A percentile compares a stretch with the other conserved stretches of the same genome.
Evolutionary conservation across 2,888 invertebrate genomes (phyloP).

Genomic region (Pheosia gnoma): DNA sequence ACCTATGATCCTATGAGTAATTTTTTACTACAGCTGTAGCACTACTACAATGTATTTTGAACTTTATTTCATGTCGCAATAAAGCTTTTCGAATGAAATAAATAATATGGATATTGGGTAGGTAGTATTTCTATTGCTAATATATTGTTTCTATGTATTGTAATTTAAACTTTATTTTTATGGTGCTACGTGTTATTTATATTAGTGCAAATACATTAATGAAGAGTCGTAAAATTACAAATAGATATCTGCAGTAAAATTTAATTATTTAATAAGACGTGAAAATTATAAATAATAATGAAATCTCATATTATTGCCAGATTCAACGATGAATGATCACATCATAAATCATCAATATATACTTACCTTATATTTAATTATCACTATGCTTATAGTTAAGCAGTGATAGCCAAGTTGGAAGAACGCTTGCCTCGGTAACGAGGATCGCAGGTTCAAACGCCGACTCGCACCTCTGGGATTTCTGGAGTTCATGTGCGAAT

Average conservation of each 20-base stretch:
- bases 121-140: conserved; percentile 5
- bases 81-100: not conserved
- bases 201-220: not conserved
- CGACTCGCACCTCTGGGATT: no score
- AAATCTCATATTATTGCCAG: no score
- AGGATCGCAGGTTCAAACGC: no score
- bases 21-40: conserved; percentile 4
- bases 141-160: not conserved
- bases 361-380: no score
- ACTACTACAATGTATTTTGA: conserved; percentile 1
- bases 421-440: no score
- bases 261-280: not conserved
- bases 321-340: no score
- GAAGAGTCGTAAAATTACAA: conserved; percentile 8
- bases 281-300: no score
- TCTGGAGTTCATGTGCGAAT: no score
- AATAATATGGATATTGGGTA: not conserved
- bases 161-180: conserved; percentile 1
- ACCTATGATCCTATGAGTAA: conserved; percentile 46
- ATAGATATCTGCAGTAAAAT: not conserved
- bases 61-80: not conserved
- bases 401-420: no score
- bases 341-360: no score
- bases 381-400: no score
- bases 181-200: not conserved